These are phyloP conservation scores for Oxyruncus cristatus DNA, from an alignment of 2,113 vertebrate species.

Conservation along the genomic window DNA sequence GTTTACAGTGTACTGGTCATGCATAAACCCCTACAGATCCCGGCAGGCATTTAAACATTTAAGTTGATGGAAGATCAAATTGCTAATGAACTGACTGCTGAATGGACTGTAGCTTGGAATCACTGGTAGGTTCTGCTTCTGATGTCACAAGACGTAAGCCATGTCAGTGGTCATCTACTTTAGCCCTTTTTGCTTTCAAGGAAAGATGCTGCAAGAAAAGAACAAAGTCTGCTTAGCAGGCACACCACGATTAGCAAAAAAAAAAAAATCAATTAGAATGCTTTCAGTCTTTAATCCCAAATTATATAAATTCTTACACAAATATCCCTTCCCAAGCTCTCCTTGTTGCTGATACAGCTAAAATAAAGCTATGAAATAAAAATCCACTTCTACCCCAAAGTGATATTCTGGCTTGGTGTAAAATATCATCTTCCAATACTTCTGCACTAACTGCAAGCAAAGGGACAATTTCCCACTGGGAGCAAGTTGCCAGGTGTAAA, in stretches of 20 bases:
- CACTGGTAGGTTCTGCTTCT: constrained; percentile 15
- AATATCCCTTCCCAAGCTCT: neutral
- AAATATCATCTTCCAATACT: neutral
- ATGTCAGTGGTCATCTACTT: constrained; percentile 72
- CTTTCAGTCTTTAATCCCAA: neutral
- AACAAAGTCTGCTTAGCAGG: neutral
- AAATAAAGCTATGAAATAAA: neutral
- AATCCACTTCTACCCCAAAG: neutral
- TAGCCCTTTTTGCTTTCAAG: constrained; percentile 77
- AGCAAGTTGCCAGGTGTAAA: neutral
- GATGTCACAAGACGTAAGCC: neutral
- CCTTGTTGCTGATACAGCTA: neutral
- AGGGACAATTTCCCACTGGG: neutral
- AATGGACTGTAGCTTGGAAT: constrained; percentile 34
- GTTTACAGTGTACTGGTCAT: constrained; percentile 49
- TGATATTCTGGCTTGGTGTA: neutral
- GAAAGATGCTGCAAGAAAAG: constrained; percentile 76
- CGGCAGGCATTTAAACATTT: constrained; percentile 39
- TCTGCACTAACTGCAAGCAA: neutral
- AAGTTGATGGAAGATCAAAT: neutral
- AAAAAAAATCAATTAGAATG: neutral
- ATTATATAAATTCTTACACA: neutral
- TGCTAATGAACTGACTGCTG: constrained; percentile 37
- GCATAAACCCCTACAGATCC: constrained; percentile 56
- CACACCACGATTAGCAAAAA: neutral